Base-by-base conservation (phyloP, 2,113 vertebrate genomes). In the Xenopus borealis region DNA sequence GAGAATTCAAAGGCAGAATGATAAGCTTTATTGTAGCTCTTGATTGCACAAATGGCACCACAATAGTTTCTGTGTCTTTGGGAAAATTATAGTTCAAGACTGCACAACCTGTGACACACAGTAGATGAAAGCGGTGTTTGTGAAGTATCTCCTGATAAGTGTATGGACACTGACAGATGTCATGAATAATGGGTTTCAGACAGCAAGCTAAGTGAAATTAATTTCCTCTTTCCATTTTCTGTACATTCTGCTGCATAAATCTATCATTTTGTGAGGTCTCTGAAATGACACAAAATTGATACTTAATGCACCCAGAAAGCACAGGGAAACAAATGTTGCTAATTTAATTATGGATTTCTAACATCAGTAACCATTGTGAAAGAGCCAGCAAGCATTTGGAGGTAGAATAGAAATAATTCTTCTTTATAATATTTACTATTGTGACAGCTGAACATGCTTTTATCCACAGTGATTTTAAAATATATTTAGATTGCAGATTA, bases 271-370 rank as follows among this genome's bases (percentile, higher is more conserved):
- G 69, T 69, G 66, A 69, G 66, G 58, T 75, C 73, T 69, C 62
- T 76, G 66, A 69, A 69, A 76, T 76, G 73, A 76, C 68, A 76
- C 62, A 53, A 66, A 76, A 76, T 63, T 76, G 73, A 76, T 66
- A 69, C 69, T 63, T 57, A 53, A 64, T 70, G 61, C 67, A 70
- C 55, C 33, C 46, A 69, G 66, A 62, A 69, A 69, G 52, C 73
- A 53, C 30, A 70, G 33, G 66, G 66, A 62, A 69, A 66, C 58
- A 12, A 40, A 63, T 67, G 69, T 70, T 77, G 67, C 59, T 45
- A 64, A 77, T 70, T 77, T 70, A 77, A 77, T 77, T 77, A 77
- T 77, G 61, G 61, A 18, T 12, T 50, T 12, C 11, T 4, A 16
- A 55, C 8, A 55, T 55, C 3, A n/a, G 53, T 55, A 2, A 2